These are phyloP conservation scores for Trissoscelio sp. DNA, from an alignment of 2,888 invertebrate genomes.

Conservation along the genomic window DNA sequence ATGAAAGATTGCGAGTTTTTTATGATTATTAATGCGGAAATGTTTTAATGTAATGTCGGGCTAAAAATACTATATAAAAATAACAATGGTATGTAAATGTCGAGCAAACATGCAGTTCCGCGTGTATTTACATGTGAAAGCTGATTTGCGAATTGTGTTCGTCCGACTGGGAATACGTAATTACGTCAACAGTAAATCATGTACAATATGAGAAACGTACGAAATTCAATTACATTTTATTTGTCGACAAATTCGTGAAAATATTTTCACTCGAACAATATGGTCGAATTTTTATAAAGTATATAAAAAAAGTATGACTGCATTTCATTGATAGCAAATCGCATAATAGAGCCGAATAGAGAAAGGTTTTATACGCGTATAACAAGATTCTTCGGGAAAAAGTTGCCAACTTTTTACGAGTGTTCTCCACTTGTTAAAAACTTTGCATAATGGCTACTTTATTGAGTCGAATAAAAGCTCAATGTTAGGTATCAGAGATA, in stretches of 20 bases:
- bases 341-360: too few relatives aligned
- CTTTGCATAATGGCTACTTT: too few relatives aligned
- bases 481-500: too few relatives aligned
- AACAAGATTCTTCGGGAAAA: neutral
- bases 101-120: slow-evolving; percentile 4
- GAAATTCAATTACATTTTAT: too few relatives aligned
- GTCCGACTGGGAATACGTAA: neutral
- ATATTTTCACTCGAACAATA: too few relatives aligned
- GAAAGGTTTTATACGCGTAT: neutral
- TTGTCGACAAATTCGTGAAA: too few relatives aligned
- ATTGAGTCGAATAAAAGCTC: too few relatives aligned
- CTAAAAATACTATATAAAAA: slow-evolving; percentile 9
- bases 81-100: slow-evolving; percentile 19
- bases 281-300: too few relatives aligned
- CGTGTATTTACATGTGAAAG: slow-evolving; percentile 25
- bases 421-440: neutral
- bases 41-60: neutral
- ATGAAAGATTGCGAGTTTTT: neutral
- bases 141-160: slow-evolving; percentile 25
- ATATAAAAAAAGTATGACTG: too few relatives aligned
- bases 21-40: neutral
- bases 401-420: neutral
- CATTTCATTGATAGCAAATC: too few relatives aligned
- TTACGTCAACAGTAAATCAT: neutral
- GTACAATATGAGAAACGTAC: neutral